phyloP scores from a whole-genome alignment of 2,888 invertebrate species.

The Auanema freiburgensis region DNA sequence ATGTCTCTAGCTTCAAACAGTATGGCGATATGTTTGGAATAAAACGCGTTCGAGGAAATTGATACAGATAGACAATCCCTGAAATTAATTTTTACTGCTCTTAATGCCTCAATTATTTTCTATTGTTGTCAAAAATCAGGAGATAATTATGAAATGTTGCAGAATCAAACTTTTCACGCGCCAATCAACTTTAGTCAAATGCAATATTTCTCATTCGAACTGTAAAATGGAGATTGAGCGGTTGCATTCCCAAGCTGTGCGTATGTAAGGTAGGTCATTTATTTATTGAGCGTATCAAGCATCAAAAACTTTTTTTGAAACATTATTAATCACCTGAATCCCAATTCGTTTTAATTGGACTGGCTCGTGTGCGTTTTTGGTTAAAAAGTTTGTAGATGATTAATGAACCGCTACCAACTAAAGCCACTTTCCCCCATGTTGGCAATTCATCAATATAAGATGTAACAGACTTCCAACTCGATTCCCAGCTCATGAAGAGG shows the following conservation, averaged over 20 bases:
- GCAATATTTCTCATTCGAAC: no score
- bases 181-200: neutral
- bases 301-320: neutral
- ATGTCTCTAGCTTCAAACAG: conserved; percentile 92
- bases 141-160: neutral
- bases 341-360: conserved; percentile 41
- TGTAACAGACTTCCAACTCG: conserved; percentile 12
- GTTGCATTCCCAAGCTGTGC: neutral
- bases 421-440: conserved; percentile 47
- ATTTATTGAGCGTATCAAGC: neutral
- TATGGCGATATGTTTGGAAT: conserved; percentile 87
- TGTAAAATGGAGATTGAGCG: neutral
- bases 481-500: neutral
- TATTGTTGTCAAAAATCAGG: neutral
- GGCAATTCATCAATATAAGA: conserved; percentile 40
- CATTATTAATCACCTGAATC: conserved; percentile 23
- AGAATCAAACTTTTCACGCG: neutral
- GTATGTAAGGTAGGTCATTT: neutral
- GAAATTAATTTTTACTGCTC: conserved; percentile 64
- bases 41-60: conserved; percentile 85
- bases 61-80: conserved; percentile 91
- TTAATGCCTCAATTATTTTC: neutral
- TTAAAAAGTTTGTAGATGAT: conserved; percentile 42
- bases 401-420: conserved; percentile 42
- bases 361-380: conserved; percentile 19